Conservation (phyloP, 2,113 vertebrate species). For the Pseudorhombus dupliciocellatus region DNA sequence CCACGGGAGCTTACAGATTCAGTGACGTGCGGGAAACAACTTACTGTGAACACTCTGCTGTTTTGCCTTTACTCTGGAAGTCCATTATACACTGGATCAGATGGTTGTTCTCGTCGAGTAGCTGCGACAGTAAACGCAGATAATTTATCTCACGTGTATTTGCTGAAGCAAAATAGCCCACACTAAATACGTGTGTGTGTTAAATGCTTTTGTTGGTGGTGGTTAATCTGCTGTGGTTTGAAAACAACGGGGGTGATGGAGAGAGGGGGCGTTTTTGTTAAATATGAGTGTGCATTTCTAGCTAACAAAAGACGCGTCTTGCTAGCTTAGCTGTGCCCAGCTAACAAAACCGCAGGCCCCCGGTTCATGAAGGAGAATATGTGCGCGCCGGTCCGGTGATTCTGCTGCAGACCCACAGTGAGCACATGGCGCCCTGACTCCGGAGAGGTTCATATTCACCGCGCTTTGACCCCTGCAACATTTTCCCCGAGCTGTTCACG, state of each 20-base stretch:
- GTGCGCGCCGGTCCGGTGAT: not conserved
- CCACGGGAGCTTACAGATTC: not conserved
- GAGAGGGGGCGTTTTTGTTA: constrained; percentile 22
- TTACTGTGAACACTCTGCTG: constrained; percentile 99
- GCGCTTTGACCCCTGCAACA: constrained; percentile 64
- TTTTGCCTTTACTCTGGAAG: constrained; percentile 99
- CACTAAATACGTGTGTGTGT: rapidly evolving
- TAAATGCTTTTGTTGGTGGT: not conserved
- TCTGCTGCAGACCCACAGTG: not conserved
- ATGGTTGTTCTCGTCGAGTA: constrained; percentile 99
- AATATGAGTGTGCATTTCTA: constrained; percentile 55
- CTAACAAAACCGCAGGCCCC: constrained; percentile 75
- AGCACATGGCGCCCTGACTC: constrained; percentile 31
- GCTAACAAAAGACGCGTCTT: constrained; percentile 76
- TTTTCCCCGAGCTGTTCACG: constrained; percentile 56
- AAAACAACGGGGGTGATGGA: not conserved
- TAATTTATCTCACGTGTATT: not conserved
- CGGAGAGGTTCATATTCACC: constrained; percentile 69
- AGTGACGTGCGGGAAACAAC: constrained; percentile 33
- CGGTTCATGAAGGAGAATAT: constrained; percentile 37
- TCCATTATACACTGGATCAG: constrained; percentile 99
- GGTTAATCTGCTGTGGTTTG: not conserved
- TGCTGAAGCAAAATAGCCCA: not conserved
- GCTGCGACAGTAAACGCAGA: constrained; percentile 79
- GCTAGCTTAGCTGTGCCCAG: constrained; percentile 56